Evolutionary conservation across 2,888 invertebrate species (phyloP), one percentile per base, ranked within the genome.

Genomic region (Ashinkailepas kermadecensis): DNA sequence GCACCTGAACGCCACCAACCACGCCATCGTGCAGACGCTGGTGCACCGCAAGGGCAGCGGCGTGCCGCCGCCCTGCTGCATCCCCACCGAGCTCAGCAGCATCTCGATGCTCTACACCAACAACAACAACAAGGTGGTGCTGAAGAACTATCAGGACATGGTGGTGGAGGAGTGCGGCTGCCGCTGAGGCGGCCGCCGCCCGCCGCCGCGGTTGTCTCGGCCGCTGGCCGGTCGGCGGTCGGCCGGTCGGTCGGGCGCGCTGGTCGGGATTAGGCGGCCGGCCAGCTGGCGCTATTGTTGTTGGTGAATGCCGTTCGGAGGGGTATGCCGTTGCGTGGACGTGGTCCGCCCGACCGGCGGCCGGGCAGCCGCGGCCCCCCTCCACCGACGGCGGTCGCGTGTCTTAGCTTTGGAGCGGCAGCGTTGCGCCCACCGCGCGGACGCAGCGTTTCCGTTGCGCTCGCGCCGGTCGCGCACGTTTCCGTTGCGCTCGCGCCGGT

Each of bases 81-180:
- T 99, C 83, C 98, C 99, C 79, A 97, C 97, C 83, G 93, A 95
- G 87, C 92, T 98, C 84, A 94, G 94, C 85, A 92, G 95, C 85
- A 96, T 99, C 86, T 95, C 97, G 83, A 96, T 99, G 94, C 91
- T 99, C 85, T 99, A 98, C 89, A 91, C 96, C 88, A 97, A 99
- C 89, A 94, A 95, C 89, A 92, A 93, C 88, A 94, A 94, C 88
- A 96, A 95, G 89, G 96, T 98, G 87, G 96, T 97, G 88, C 92
- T 99, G 86, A 99, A 99, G 90, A 97, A 95, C 90, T 99, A 99
- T 90, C 95, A 96, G 89, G 97, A 99, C 88, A 99, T 99, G 99
- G 93, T 96, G 86, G 99, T 99, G 84, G 93, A 95, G 86, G 96
- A 96, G 82, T 99, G 99, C 89, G 99, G 99, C 83, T 99, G 99